These are phyloP conservation scores for Graphium colonna DNA, from an alignment of 2,888 invertebrate species.

Conservation along the genomic window DNA sequence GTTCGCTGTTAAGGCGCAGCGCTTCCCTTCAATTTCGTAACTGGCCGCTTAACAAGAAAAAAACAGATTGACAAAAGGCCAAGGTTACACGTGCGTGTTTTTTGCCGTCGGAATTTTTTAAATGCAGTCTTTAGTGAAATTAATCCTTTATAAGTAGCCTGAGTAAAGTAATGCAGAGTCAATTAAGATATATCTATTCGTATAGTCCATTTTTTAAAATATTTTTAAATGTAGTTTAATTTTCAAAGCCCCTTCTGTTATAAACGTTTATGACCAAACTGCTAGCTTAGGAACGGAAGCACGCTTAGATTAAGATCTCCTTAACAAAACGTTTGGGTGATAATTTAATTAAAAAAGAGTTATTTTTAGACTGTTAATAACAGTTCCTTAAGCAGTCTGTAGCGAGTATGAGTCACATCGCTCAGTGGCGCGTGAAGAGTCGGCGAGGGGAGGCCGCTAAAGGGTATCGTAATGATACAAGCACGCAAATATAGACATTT, in stretches of 20 bases:
- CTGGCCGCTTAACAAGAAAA: conserved; percentile 9
- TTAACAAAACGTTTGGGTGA: conserved; percentile 7
- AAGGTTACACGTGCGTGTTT: conserved; percentile 17
- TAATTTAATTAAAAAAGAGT: conserved; percentile 17
- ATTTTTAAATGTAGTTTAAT: background rate
- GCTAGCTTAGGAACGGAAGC: background rate
- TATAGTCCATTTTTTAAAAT: too few species aligned
- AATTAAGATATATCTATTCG: too few species aligned
- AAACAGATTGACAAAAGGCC: conserved; percentile 15
- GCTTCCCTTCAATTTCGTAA: conserved; percentile 21
- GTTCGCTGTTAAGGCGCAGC: conserved; percentile 37
- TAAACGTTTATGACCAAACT: background rate
- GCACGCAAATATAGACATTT: conserved; percentile 25
- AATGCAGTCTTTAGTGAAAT: background rate
- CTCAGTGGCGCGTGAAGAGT: conserved; percentile 59
- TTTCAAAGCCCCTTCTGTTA: background rate
- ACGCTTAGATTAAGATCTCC: conserved; percentile 2
- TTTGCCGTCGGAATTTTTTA: conserved; percentile 8
- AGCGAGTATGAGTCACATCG: conserved; percentile 60
- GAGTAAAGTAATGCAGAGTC: background rate
- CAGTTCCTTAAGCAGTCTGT: conserved; percentile 44
- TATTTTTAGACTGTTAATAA: conserved; percentile 29
- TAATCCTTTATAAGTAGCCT: background rate
- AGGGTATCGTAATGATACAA: conserved; percentile 48
- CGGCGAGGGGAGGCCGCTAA: conserved; percentile 59